Base-by-base conservation (phyloP, 2,888 invertebrate genomes). In the Drosophila paramelanica region DNA sequence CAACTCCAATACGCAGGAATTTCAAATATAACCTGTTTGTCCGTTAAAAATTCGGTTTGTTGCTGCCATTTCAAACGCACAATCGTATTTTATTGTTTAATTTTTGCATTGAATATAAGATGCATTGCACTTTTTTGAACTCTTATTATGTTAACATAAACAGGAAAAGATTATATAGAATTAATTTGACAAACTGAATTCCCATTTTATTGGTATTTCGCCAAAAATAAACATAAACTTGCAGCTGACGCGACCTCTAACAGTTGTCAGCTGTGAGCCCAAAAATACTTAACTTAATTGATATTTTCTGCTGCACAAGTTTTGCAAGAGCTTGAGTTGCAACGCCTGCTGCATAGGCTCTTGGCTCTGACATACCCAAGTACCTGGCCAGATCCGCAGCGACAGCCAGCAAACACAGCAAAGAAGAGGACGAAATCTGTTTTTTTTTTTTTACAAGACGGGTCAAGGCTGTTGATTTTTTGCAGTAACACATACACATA, bases 391-490 rank as follows among this genome's bases (percentile, higher is more conserved):
- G 56, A 50, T 59, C 51, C 64, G 43, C 38, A 41, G 41, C 11
- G 36, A 36, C 36, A 36, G 36, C 36, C 13, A 11, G 23, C 31
- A 53, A n/a, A 20, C 49, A 51, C 13, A 43, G 43, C 3, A 39
- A 17, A 20, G 17, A 41, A 23, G 41, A 27, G 33, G 36, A 23
- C 49, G 39, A 13, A 20, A 31, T 5, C n/a, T 41, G 0, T 3
- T 6, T 38, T 42, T 55, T 38, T 42, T 55, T 52, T 67, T 41
- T 52, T 38, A 52, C 50, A 46, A 49, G 49, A 45, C 46, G 74
- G 85, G 81, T 88, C 81, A 81, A 81, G 86, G 88, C 53, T 79
- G 41, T 65, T 41, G 6, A 11, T 36, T 58, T 67, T 68, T 53
- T 62, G 56, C 80, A 65, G 61, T 42, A 38, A 20, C 49, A 69